Conservation (phyloP, 2,888 invertebrate genomes). For the Temnothorax unifasciatus region DNA sequence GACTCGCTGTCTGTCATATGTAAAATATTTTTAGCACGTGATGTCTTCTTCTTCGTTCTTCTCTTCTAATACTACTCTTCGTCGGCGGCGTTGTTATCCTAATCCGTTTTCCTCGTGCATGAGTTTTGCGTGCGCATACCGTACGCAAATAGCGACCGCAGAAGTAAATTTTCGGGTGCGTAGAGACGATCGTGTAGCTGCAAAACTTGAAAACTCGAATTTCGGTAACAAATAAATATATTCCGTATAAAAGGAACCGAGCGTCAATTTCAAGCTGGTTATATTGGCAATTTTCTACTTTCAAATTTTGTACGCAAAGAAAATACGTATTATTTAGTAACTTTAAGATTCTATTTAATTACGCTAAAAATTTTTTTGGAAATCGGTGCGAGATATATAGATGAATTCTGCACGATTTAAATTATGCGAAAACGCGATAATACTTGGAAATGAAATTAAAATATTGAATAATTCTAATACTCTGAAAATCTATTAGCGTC, state of each 20-base stretch:
- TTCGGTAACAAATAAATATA: not conserved
- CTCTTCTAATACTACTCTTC: conserved; percentile 1
- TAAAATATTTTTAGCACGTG: conserved; percentile 73
- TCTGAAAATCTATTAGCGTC: conserved; percentile 9
- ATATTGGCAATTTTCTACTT: not conserved
- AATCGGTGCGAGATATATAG: not conserved
- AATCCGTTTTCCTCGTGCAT: not conserved
- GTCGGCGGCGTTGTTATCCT: not conserved
- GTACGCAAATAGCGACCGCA: not conserved
- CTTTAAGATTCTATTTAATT: conserved; percentile 4
- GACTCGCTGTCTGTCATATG: conserved; percentile 68
- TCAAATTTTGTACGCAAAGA: not conserved
- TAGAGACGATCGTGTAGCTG: not conserved
- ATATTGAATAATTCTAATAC: conserved; percentile 10
- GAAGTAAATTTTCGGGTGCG: not conserved
- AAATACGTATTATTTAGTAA: not conserved
- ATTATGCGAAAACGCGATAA: not conserved
- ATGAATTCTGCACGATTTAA: not conserved
- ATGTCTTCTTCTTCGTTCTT: conserved; percentile 47
- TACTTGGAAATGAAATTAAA: conserved; percentile 2
- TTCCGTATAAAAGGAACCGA: not conserved
- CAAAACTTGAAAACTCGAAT: not conserved
- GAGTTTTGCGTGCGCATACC: not conserved
- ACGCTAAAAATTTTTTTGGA: not conserved
- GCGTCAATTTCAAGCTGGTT: not conserved